phyloP scores from a whole-genome alignment of 2,888 invertebrate genomes.

The Orthosia gracilis region DNA sequence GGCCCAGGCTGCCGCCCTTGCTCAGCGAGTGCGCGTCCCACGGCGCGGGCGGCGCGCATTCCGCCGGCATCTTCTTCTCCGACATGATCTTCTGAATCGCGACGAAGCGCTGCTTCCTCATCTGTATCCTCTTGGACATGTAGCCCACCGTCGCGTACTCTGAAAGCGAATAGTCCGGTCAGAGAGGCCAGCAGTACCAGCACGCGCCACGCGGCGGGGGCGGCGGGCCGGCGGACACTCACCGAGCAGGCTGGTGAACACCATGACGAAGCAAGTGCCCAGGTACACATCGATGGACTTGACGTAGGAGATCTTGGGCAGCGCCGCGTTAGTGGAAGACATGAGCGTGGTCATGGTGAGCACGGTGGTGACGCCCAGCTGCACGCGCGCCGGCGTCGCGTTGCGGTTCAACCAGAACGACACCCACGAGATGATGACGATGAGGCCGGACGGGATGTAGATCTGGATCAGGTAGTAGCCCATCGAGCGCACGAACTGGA shows the following conservation, averaged over 20 bases:
- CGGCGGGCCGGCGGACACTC: slow-evolving; percentile 71
- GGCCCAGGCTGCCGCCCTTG: slow-evolving; percentile 94
- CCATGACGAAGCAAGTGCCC: slow-evolving; percentile 99
- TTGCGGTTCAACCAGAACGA: slow-evolving; percentile 98
- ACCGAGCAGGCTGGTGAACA: slow-evolving; percentile 98
- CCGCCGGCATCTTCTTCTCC: slow-evolving; percentile 95
- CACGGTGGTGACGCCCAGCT: slow-evolving; percentile 98
- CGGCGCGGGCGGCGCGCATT: slow-evolving; percentile 91
- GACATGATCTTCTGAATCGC: slow-evolving; percentile 97
- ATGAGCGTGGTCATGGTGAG: slow-evolving; percentile 99
- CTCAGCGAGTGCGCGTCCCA: slow-evolving; percentile 92
- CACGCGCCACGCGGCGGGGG: background rate
- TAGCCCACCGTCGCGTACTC: slow-evolving; percentile 99
- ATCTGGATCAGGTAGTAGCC: slow-evolving; percentile 99
- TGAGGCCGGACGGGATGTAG: slow-evolving; percentile 98
- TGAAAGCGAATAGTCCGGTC: slow-evolving; percentile 80
- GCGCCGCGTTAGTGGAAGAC: slow-evolving; percentile 98
- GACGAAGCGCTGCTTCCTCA: slow-evolving; percentile 97
- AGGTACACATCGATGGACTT: slow-evolving; percentile 99
- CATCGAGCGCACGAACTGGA: slow-evolving; percentile 98
- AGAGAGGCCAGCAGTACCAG: background rate
- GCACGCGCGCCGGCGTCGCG: slow-evolving; percentile 97
- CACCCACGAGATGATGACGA: slow-evolving; percentile 98
- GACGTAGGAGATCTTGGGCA: slow-evolving; percentile 99
- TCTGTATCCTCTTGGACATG: slow-evolving; percentile 98